A percentile compares a stretch with the other conserved stretches of the same genome.
Conservation (phyloP, 2,888 invertebrate species). For the Aporophyla nigra region DNA sequence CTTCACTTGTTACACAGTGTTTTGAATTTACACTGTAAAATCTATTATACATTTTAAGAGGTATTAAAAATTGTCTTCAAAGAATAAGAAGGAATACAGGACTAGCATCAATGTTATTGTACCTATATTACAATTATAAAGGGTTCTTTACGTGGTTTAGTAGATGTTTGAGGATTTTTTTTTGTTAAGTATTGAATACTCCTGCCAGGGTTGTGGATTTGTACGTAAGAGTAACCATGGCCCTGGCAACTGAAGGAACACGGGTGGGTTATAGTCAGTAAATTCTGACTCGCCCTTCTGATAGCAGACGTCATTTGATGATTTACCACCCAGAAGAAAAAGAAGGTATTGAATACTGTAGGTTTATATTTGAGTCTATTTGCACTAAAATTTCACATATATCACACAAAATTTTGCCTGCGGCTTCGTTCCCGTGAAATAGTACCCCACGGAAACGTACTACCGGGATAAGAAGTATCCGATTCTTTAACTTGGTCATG, state of each 20-base stretch:
- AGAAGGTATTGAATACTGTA: not conserved
- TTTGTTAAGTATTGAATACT: not conserved
- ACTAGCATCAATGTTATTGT: not conserved
- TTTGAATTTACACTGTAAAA: not conserved
- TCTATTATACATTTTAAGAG: not conserved
- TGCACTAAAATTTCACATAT: no score
- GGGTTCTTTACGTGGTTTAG: not conserved
- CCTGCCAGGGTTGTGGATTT: no score
- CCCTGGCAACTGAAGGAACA: no score
- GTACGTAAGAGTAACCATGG: no score
- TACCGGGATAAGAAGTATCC: not conserved
- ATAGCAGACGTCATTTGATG: no score
- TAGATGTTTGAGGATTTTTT: not conserved
- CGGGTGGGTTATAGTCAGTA: no score
- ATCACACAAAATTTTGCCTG: no score
- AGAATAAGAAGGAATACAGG: not conserved
- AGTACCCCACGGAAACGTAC: not conserved
- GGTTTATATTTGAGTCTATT: not conserved
- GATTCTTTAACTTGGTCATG: not conserved
- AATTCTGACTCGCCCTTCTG: no score
- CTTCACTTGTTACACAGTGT: conserved; percentile 21
- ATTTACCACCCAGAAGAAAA: no score
- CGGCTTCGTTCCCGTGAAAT: not conserved
- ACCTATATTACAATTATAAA: not conserved
- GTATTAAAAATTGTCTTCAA: not conserved